Conservation (phyloP, 2,888 invertebrate genomes). For the Augochlorella aurata region DNA sequence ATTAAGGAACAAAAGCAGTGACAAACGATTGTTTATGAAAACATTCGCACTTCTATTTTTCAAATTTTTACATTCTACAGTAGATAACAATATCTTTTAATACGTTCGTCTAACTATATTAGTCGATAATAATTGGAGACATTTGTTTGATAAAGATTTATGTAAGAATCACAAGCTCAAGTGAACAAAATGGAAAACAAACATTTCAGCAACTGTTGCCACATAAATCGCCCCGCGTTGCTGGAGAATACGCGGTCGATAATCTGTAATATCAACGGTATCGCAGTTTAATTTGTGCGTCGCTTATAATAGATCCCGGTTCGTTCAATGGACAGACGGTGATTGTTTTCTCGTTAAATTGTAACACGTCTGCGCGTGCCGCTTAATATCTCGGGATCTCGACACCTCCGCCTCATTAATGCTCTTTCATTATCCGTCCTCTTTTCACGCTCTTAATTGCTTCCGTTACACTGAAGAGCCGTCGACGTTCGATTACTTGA, state of each 20-base stretch:
- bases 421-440: conserved; percentile 2
- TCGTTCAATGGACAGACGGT: neutral
- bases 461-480: neutral
- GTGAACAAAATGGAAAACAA: no score
- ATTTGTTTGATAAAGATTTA: no score
- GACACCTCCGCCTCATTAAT: neutral
- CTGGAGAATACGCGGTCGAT: neutral
- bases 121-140: no score
- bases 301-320: neutral
- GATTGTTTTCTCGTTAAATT: conserved; percentile 17
- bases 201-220: neutral
- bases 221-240: neutral
- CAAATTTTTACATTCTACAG: no score
- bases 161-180: no score
- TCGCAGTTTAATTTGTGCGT: neutral
- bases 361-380: neutral
- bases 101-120: no score
- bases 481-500: neutral
- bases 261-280: neutral
- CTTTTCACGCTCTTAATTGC: conserved; percentile 9
- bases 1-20: no score
- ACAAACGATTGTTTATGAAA: no score
- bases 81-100: no score
- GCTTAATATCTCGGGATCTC: neutral
- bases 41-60: no score